Conservation (phyloP, 2,888 invertebrate species). For the Dryococelus australis region DNA sequence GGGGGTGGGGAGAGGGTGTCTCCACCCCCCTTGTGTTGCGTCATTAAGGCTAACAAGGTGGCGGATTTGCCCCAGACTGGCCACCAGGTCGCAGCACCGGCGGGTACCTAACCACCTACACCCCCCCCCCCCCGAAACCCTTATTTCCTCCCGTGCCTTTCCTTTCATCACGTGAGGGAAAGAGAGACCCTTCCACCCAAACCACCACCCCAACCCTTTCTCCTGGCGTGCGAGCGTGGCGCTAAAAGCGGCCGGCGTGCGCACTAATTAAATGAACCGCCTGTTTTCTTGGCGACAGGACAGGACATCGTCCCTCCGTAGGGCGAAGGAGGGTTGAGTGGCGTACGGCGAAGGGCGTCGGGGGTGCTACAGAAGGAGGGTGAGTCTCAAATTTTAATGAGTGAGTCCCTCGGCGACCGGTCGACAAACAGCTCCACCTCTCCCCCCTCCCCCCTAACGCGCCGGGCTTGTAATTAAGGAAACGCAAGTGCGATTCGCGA, state of each 20-base stretch:
- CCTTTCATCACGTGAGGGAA: neutral
- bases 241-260: neutral
- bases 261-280: slow-evolving; percentile 11
- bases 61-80: slow-evolving; percentile 16
- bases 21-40: neutral
- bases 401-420: neutral
- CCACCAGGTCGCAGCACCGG: slow-evolving; percentile 2
- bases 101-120: neutral
- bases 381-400: neutral
- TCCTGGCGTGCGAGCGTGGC: neutral
- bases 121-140: neutral
- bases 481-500: slow-evolving; percentile 6
- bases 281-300: slow-evolving; percentile 9
- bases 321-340: neutral
- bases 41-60: slow-evolving; percentile 29
- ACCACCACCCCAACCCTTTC: neutral
- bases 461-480: neutral
- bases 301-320: neutral
- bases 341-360: neutral
- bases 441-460: neutral
- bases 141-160: neutral
- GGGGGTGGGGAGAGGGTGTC: neutral
- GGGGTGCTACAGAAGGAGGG: neutral
- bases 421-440: neutral
- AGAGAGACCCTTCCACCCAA: neutral